Base-by-base conservation (phyloP, 2,888 invertebrate genomes). In the Drosophila nr. perissopoda region DNA sequence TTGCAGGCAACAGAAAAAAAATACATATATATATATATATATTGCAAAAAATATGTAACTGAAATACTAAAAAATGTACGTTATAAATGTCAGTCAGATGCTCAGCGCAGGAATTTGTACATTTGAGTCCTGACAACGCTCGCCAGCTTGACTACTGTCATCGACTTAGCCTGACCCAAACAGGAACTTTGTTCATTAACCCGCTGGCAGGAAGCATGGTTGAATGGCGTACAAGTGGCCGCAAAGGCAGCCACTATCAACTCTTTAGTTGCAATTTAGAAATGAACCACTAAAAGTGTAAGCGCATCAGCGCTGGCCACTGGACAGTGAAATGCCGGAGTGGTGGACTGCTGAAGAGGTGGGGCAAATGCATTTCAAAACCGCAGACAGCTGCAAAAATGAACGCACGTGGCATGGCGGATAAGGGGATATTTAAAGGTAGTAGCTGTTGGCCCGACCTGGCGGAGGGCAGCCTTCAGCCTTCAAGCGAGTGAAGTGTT, bases 401-500 rank as follows among this genome's bases (percentile, higher is more conserved):
- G 68, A 64, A 72, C 66, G 72, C 62, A 60, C 18, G 49, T 42
- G 63, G 56, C 59, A 56, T 27, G 21, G 31, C 11, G 51, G n/a
- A 51, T 7, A 31, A 11, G 18, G 27, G 11, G 48, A 40, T 33
- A 18, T 25, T 73, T n/a, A 40, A 56, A 40, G 42, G 33, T 42
- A 60, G 33, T 36, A 51, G 59, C 59, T 62, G 46, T 36, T 53
- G 60, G 53, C 51, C 63, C 58, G 62, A 58, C 63, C 54, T 52
- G 48, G 66, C 36, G 62, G 74, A 69, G 70, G 76, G 76, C 78
- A 88, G 83, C 83, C 81, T 86, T 88, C 78, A 88, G 83, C 83
- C 82, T 86, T 88, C 88, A 75, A 76, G 83, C 70, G 81, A 76
- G 86, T 88, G 82, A 88, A 88, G 88, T 89, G 88, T 89, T 89